Evolutionary conservation across 2,113 vertebrate species (phyloP).

Genomic region (Poecile atricapillus): DNA sequence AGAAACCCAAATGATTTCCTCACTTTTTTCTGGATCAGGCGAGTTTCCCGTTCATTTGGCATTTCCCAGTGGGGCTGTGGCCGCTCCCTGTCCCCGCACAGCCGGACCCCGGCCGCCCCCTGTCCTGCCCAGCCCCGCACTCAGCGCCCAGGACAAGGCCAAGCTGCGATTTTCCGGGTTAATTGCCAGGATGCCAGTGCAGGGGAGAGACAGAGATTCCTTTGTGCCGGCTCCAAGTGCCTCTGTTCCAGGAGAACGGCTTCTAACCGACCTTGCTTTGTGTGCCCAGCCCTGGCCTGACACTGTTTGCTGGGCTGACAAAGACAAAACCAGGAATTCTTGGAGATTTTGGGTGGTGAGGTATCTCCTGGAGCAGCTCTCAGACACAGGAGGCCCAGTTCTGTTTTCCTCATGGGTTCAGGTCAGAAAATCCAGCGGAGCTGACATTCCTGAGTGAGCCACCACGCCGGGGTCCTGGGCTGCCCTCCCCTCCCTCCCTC

Average conservation of each 20-base stretch:
- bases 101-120: accelerated
- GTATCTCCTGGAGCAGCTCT: not conserved
- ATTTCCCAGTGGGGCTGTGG: accelerated
- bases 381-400: not conserved
- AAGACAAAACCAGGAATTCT: constrained; percentile 2
- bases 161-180: constrained; percentile 43
- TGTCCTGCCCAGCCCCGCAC: not conserved
- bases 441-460: not conserved
- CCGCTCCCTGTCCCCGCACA: accelerated
- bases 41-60: accelerated
- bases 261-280: constrained; percentile 13
- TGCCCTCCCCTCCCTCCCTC: not conserved
- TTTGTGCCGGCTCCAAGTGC: constrained; percentile 57
- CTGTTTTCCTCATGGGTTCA: not conserved
- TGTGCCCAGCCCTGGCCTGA: constrained; percentile 6
- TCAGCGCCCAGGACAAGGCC: constrained; percentile 23
- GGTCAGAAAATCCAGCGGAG: not conserved
- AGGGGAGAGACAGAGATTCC: constrained; percentile 50
- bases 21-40: accelerated
- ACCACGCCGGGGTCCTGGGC: accelerated
- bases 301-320: constrained; percentile 18
- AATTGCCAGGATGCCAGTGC: constrained; percentile 46
- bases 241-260: constrained; percentile 37
- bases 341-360: constrained; percentile 18
- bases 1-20: not conserved